Percentiles rank a stretch among this genome's conserved stretches.
These are phyloP conservation scores for Polyommatus iphigenia DNA, from an alignment of 2,888 invertebrate species.

Conservation along the genomic window DNA sequence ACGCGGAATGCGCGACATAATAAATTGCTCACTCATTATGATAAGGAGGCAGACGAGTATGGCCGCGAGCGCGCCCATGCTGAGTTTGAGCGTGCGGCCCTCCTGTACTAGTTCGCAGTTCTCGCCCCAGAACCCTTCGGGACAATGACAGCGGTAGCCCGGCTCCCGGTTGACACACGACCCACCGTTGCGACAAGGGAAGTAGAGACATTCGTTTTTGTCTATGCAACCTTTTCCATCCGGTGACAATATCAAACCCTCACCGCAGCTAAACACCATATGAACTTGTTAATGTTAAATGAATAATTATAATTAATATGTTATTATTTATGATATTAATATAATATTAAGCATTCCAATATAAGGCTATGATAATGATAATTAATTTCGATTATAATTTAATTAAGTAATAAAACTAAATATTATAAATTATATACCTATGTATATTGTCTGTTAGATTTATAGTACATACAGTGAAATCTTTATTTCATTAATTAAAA, in stretches of 20 bases:
- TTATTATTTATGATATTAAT: background rate
- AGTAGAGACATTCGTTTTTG: constrained; percentile 96
- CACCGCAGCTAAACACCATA: constrained; percentile 89
- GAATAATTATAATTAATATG: constrained; percentile 28
- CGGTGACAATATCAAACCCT: constrained; percentile 93
- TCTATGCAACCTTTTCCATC: constrained; percentile 96
- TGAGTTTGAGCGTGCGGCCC: constrained; percentile 96
- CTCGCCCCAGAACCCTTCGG: constrained; percentile 95
- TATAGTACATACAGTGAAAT: constrained; percentile 29
- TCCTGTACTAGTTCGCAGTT: constrained; percentile 96
- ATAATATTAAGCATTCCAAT: constrained; percentile 32
- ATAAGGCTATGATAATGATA: constrained; percentile 18
- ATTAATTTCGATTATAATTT: background rate
- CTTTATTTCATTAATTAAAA: background rate
- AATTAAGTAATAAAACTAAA: constrained; percentile 1
- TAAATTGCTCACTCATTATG: constrained; percentile 92
- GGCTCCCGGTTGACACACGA: constrained; percentile 96
- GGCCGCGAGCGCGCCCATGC: constrained; percentile 97
- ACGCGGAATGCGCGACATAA: constrained; percentile 55
- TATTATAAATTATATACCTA: constrained; percentile 10
- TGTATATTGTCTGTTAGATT: constrained; percentile 4
- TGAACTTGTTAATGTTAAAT: constrained; percentile 51
- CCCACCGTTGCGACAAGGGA: constrained; percentile 96
- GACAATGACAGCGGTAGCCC: constrained; percentile 92
- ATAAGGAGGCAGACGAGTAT: constrained; percentile 98